phyloP scores from a whole-genome alignment of 2,113 vertebrate genomes.

The Tretioscincus oriximinensis region DNA sequence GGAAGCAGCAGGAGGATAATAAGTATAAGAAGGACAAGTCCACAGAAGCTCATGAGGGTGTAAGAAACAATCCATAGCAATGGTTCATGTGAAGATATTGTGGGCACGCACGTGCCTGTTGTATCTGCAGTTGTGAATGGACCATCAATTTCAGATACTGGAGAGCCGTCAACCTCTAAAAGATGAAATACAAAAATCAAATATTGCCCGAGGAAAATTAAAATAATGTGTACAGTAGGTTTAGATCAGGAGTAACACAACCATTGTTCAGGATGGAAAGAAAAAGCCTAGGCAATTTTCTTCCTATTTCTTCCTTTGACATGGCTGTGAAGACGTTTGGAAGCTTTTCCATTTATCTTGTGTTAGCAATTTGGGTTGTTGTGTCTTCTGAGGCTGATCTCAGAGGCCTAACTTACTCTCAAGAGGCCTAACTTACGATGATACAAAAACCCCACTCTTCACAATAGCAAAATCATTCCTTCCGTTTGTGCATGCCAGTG shows the following conservation, averaged over 20 bases:
- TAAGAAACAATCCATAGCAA: constrained; percentile 91
- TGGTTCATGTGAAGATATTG: constrained; percentile 72
- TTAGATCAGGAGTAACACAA: background rate
- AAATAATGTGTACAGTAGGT: background rate
- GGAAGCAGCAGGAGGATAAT: constrained; percentile 83
- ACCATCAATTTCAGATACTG: constrained; percentile 87
- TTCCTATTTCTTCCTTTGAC: background rate
- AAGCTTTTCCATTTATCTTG: background rate
- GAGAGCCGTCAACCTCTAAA: constrained; percentile 75
- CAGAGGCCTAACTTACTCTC: no score
- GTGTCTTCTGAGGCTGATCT: background rate
- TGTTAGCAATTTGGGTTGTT: background rate
- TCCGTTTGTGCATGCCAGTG: no score
- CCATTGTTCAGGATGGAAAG: background rate
- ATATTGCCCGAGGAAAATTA: constrained; percentile 14
- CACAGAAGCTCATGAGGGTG: constrained; percentile 86
- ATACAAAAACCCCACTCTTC: no score
- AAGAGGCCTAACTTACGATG: no score
- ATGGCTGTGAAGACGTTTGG: background rate
- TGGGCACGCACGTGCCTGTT: constrained; percentile 80
- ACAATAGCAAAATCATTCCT: no score
- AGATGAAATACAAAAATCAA: constrained; percentile 12
- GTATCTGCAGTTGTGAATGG: constrained; percentile 85
- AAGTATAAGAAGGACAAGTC: constrained; percentile 80
- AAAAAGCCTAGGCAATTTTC: background rate